Evolutionary conservation across 2,797 vertebrate genomes (phyloP), one percentile per base, ranked within the genome.

Genomic region (Hyperoplus immaculatus): DNA sequence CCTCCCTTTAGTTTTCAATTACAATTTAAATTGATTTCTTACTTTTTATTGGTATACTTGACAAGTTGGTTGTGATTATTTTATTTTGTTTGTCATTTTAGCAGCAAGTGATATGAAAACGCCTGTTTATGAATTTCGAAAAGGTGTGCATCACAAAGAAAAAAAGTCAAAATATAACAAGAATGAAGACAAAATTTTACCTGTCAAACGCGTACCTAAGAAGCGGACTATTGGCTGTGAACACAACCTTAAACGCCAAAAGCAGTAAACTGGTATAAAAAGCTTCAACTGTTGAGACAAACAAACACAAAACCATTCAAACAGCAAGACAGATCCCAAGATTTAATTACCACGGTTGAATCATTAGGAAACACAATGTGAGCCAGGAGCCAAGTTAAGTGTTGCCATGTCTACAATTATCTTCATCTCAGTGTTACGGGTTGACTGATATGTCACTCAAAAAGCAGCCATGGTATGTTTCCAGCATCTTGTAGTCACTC

Each of bases 281-380:
- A 65, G 53, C 38, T 49, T 42, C 5, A 50, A 15, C 14, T 45
- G 16, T 43, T 16, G 21, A 38, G 8, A 47, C 13, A 15, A 54
- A 53, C 53, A 72, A 46, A 42, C 3, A 54, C 1, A 50, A 66
- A 65, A 55, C 4, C n/a, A 58, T 39, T 60, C 5, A 69, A 56
- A 60, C 36, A 42, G 21, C 60, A 29, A 55, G 29, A 70, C 29
- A 39, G n/a, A 67, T 61, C 65, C 5, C 11, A 1, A 10, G 43
- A 54, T 73, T 46, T 68, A 41, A 42, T 56, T 43, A 71, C 43
- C 50, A 4, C 53, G 21, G 29, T 4, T 74, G 15, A 56, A 51
- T 62, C 56, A 54, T 70, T 70, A 6, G 56, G 75, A 68, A 75
- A 59, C 56, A 74, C 47, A 41, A 38, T 14, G 38, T 38, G 70